phyloP scores from a whole-genome alignment of 2,113 vertebrate genomes.

The Condylura cristata region DNA sequence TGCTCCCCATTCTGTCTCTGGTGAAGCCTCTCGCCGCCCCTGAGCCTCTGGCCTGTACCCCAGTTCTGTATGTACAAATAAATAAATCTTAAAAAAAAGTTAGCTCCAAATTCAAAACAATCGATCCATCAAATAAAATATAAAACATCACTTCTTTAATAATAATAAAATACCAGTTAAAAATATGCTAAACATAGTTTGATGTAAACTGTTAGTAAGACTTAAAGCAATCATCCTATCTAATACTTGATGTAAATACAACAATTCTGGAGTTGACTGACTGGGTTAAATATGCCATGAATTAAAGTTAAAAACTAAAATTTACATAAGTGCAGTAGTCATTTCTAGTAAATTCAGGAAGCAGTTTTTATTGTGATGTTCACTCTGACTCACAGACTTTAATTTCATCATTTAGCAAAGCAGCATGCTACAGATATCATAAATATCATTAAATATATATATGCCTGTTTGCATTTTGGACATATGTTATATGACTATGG shows the following conservation, averaged over 20 bases:
- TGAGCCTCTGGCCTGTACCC: no score
- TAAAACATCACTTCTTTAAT: not conserved
- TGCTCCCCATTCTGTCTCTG: no score
- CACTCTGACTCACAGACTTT: not conserved
- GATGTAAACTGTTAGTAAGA: not conserved
- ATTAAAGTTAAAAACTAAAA: not conserved
- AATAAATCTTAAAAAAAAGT: no score
- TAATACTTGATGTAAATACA: not conserved
- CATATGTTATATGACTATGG: not conserved
- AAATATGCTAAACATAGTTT: not conserved
- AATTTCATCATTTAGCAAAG: not conserved
- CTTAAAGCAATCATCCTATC: not conserved
- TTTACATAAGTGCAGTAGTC: not conserved
- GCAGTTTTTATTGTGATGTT: not conserved
- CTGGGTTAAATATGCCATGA: not conserved
- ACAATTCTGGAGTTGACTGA: not conserved
- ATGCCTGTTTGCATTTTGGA: not conserved
- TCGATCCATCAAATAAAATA: slow-evolving; percentile 2
- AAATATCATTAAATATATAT: not conserved
- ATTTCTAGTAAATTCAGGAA: not conserved
- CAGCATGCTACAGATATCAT: not conserved
- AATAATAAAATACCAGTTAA: not conserved
- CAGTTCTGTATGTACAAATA: no score
- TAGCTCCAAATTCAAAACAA: not conserved
- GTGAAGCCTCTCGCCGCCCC: no score